phyloP scores from a whole-genome alignment of 2,888 invertebrate species.

The Chrysolina oricalcia region DNA sequence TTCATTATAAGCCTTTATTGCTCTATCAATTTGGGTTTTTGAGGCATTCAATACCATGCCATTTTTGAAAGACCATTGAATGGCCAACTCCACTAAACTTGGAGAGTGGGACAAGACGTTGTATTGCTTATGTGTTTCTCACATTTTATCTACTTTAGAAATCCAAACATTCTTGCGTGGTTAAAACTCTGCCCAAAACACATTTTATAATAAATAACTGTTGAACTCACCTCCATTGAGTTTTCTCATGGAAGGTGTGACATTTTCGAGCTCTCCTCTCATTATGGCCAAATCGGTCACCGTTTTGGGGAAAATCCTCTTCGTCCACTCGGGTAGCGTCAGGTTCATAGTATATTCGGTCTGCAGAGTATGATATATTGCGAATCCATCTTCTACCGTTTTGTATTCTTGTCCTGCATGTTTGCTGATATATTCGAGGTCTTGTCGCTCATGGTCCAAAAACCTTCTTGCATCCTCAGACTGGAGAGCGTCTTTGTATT shows the following conservation, averaged over 20 bases:
- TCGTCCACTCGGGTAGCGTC: conserved; percentile 55
- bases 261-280: conserved; percentile 69
- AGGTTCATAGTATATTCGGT: conserved; percentile 78
- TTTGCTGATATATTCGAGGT: conserved; percentile 78
- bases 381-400: conserved; percentile 70
- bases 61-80: no score
- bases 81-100: no score
- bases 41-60: no score
- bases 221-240: conserved; percentile 70
- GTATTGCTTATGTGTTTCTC: no score
- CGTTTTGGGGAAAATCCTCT: conserved; percentile 74
- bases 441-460: conserved; percentile 72
- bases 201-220: not conserved
- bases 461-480: conserved; percentile 24
- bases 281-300: conserved; percentile 66
- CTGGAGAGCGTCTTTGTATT: conserved; percentile 44
- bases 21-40: no score
- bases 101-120: no score
- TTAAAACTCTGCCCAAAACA: no score
- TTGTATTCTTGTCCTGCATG: conserved; percentile 76
- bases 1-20: no score
- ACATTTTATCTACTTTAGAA: no score
- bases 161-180: no score
- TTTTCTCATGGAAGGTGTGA: conserved; percentile 64
- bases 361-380: conserved; percentile 76